Evolutionary conservation across 2,888 invertebrate genomes (phyloP), one percentile per base, ranked within the genome.

Genomic region (Emmelina monodactyla): DNA sequence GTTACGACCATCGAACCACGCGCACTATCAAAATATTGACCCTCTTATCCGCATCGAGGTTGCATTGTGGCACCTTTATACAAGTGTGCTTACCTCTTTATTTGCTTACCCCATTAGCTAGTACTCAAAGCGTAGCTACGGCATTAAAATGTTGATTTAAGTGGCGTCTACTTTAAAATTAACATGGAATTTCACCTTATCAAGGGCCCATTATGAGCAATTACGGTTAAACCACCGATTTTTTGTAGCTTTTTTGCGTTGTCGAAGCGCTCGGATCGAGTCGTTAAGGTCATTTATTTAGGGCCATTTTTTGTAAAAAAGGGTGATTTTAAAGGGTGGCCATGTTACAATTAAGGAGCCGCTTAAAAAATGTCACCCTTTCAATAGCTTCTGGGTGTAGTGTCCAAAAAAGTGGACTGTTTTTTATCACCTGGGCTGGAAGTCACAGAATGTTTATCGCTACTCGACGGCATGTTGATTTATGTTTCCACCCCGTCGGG

Each of bases 361-460:
- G 59, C 72, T 69, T 66, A 72, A 78, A 79, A 78, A 79, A 76
- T 78, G 75, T 75, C 76, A 75, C 72, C 75, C 71, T 68, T 68
- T 65, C 49, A 59, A 62, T 54, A 9, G 54, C 55, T 62, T 62
- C 51, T 53, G 62, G 61, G 58, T 58, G 59, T 58, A 59, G 46
- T 57, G 63, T 58, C 61, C 55, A 71, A 76, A 73, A 73, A 75
- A 73, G 59, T 55, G 70, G 64, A 47, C 61, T 58, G n/a, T 62
- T 76, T 75, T 73, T 78, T 78, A 72, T 78, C 76, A 76, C 73
- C 75, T 76, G 76, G 60, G 54, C 58, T 75, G 68, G 72, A 70
- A 76, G 75, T 76, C 73, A 76, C 67, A 75, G 75, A 78, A 72
- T 75, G 73, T 78, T 79, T 78, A 78, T 79, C 76, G 64, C 72